phyloP scores from a whole-genome alignment of 2,888 invertebrate species.

The Oligia strigilis region DNA sequence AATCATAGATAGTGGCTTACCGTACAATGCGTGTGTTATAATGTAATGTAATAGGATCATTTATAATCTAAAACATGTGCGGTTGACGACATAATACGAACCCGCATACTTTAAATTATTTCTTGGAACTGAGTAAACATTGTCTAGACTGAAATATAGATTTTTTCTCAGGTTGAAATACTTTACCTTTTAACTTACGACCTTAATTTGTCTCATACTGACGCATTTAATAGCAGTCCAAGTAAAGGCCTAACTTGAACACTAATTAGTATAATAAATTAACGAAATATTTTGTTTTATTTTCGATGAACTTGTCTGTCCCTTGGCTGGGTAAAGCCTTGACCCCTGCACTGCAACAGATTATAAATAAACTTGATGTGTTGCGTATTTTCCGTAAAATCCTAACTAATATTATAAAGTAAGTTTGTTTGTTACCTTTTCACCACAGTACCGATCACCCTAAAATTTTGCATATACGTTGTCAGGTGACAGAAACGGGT shows the following conservation, averaged over 20 bases:
- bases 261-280: slow-evolving; percentile 32
- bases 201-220: slow-evolving; percentile 16
- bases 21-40: slow-evolving; percentile 1
- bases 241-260: not conserved
- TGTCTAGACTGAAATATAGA: slow-evolving; percentile 13
- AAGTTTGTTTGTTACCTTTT: no score
- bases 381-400: slow-evolving; percentile 19
- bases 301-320: slow-evolving; percentile 4
- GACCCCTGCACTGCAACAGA: slow-evolving; percentile 13
- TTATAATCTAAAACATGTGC: slow-evolving; percentile 27
- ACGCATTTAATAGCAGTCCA: not conserved
- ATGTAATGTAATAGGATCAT: slow-evolving; percentile 32
- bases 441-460: no score
- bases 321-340: slow-evolving; percentile 27
- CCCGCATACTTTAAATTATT: slow-evolving; percentile 13
- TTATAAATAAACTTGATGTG: slow-evolving; percentile 15
- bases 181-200: slow-evolving; percentile 13
- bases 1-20: not conserved
- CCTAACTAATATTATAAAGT: no score
- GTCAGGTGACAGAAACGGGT: no score
- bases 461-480: no score
- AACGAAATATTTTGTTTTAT: slow-evolving; percentile 3
- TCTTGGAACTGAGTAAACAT: slow-evolving; percentile 11
- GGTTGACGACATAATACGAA: not conserved
- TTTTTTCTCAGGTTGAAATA: not conserved